Evolutionary conservation across 2,888 invertebrate species (phyloP).

Genomic region (Calliopum simillimum): DNA sequence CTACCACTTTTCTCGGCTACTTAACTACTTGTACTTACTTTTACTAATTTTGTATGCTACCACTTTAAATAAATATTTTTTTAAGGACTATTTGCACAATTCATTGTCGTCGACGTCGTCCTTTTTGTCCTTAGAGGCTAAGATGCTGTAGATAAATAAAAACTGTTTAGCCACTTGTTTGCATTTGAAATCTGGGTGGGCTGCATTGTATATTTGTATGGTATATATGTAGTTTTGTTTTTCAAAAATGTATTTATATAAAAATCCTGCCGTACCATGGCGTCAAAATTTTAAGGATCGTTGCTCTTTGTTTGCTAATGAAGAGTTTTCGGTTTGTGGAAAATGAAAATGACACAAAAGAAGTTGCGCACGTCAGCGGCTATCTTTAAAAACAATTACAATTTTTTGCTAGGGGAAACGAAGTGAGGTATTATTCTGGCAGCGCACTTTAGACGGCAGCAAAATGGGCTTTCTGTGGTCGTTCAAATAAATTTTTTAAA

Average conservation of each 20-base stretch:
- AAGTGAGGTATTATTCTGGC: too few relatives aligned
- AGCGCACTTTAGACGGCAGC: too few relatives aligned
- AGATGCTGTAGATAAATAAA: too few relatives aligned
- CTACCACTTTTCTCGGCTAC: background rate
- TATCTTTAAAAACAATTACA: too few relatives aligned
- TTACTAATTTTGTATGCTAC: constrained; percentile 18
- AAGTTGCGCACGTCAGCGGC: too few relatives aligned
- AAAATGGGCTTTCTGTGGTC: too few relatives aligned
- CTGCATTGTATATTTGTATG: constrained; percentile 5
- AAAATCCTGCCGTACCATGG: background rate
- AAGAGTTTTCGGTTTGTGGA: background rate
- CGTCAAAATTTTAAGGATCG: background rate
- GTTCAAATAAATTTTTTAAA: too few relatives aligned
- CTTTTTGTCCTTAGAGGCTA: too few relatives aligned
- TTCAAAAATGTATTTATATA: background rate
- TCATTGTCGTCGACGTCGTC: too few relatives aligned
- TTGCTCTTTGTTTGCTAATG: background rate
- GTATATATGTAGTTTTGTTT: constrained; percentile 1
- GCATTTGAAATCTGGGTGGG: constrained; percentile 31
- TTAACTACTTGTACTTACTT: background rate
- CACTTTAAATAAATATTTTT: constrained; percentile 15
- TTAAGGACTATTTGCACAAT: too few relatives aligned
- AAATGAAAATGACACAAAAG: background rate
- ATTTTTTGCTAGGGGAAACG: too few relatives aligned
- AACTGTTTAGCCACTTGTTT: background rate